Conservation (phyloP, 1,140 invertebrate genomes). For the Pseudomyrmex gracilis region DNA sequence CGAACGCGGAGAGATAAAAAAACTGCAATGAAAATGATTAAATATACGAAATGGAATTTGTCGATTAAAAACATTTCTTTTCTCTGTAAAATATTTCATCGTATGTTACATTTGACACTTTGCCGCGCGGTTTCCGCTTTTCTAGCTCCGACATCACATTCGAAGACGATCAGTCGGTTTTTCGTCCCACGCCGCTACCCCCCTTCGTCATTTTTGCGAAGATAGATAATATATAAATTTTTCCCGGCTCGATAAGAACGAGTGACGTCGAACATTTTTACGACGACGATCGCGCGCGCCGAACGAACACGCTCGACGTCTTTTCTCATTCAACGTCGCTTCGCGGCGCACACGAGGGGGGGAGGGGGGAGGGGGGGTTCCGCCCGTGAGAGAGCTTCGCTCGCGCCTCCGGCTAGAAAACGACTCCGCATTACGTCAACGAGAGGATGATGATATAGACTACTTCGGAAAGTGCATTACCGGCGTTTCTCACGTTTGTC, state of each 20-base stretch:
- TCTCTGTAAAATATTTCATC: not conserved
- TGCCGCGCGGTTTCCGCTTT: not conserved
- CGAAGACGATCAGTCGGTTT: too few relatives aligned
- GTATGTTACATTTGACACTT: not conserved
- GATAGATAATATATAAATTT: not conserved
- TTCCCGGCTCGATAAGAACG: not conserved
- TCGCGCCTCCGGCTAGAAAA: constrained; percentile 25
- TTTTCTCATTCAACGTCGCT: not conserved
- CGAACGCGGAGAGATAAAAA: not conserved
- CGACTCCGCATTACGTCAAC: constrained; percentile 51
- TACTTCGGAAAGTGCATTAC: constrained; percentile 57
- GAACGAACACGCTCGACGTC: not conserved
- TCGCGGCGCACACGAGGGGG: not conserved
- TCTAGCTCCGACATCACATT: not conserved
- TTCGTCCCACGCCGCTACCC: too few relatives aligned
- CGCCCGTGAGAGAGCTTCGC: too few relatives aligned
- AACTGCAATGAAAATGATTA: constrained; percentile 4
- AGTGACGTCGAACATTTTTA: constrained; percentile 25
- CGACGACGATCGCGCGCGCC: not conserved
- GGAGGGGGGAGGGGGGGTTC: too few relatives aligned
- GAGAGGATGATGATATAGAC: constrained; percentile 52
- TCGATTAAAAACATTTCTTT: not conserved
- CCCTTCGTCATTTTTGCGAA: not conserved
- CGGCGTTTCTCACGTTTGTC: constrained; percentile 58
- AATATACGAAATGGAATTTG: not conserved